These are phyloP conservation scores for Molothrus ater DNA, from an alignment of 2,797 vertebrate genomes.

Conservation along the genomic window DNA sequence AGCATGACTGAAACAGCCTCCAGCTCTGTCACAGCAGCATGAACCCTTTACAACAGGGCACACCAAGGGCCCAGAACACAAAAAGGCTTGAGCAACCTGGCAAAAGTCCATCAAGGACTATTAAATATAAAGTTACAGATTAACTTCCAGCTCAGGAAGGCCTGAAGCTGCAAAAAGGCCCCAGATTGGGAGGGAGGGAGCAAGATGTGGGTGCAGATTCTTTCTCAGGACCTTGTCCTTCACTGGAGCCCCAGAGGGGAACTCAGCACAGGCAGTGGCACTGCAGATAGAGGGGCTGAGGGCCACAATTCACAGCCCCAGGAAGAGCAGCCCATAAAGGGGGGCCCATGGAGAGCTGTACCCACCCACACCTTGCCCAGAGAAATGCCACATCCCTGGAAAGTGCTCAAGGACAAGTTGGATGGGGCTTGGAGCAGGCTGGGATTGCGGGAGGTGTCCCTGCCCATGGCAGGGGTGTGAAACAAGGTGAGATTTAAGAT, in stretches of 20 bases:
- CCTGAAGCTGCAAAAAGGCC: not conserved
- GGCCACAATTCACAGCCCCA: not conserved
- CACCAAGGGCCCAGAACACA: accelerated
- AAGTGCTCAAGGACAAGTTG: not conserved
- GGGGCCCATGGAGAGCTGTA: not conserved
- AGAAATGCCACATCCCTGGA: not conserved
- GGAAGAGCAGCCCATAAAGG: accelerated
- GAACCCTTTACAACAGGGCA: not conserved
- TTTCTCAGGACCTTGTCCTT: not conserved
- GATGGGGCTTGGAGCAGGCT: not conserved
- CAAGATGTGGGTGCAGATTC: accelerated
- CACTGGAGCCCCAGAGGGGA: not conserved
- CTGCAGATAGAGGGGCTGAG: not conserved
- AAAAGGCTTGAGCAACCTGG: not conserved
- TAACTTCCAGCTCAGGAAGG: not conserved
- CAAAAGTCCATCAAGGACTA: not conserved
- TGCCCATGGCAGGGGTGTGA: not conserved
- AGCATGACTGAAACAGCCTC: not conserved
- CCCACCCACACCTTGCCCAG: not conserved
- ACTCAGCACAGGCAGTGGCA: not conserved
- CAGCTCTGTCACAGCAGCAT: not conserved
- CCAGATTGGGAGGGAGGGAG: not conserved
- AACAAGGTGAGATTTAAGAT: not conserved
- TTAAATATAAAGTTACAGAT: not conserved
- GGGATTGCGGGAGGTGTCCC: not conserved